Evolutionary conservation across 2,797 vertebrate species (phyloP).

Genomic region (Taenioides sp.): DNA sequence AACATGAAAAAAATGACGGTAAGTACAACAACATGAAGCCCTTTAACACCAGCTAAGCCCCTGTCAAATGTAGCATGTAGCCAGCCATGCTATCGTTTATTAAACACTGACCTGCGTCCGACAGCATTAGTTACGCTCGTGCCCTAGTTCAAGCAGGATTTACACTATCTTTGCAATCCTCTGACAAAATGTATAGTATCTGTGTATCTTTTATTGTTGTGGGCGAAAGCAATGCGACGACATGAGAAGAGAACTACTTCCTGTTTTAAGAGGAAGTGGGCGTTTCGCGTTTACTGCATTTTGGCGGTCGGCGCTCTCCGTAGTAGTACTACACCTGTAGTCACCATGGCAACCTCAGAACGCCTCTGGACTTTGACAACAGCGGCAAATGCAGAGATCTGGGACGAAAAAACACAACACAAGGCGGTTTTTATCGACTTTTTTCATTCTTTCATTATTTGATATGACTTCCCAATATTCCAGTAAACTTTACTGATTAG

Average conservation of each 20-base stretch:
- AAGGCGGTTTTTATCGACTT: neutral
- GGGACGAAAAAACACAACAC: too few relatives aligned
- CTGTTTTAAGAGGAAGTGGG: constrained; percentile 58
- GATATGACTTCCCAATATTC: neutral
- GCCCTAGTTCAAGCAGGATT: neutral
- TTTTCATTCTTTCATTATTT: neutral
- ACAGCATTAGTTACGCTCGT: constrained; percentile 60
- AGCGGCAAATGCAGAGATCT: neutral
- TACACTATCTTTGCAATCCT: neutral
- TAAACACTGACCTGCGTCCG: constrained; percentile 72
- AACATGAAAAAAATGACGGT: neutral
- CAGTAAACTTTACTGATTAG: neutral
- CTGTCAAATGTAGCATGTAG: constrained; percentile 61
- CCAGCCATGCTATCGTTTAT: neutral
- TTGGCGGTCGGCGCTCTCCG: constrained; percentile 36
- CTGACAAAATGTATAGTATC: neutral
- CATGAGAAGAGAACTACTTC: constrained; percentile 49
- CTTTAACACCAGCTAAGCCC: constrained; percentile 34
- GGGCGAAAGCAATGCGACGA: constrained; percentile 38
- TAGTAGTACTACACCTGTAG: constrained; percentile 13
- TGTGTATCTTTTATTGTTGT: constrained; percentile 52
- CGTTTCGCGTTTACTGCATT: neutral
- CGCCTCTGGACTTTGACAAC: neutral
- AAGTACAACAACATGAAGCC: constrained; percentile 14
- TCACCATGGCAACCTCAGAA: constrained; percentile 47